A percentile compares a stretch with the other conserved stretches of the same genome.
Evolutionary conservation across 2,888 invertebrate genomes (phyloP).

Genomic region (Carcina quercana): DNA sequence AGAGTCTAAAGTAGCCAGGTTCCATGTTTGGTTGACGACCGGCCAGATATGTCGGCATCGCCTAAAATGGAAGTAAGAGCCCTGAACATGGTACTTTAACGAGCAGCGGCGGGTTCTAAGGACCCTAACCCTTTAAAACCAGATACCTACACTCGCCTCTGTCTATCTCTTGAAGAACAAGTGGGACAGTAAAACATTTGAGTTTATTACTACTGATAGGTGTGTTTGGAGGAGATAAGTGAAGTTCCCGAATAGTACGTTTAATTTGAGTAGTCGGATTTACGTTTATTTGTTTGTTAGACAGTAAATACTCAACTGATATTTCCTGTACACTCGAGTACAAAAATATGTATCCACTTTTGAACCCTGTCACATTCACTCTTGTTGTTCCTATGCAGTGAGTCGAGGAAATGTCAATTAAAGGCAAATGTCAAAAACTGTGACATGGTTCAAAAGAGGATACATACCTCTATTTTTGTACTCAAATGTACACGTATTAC

Average conservation of each 20-base stretch:
- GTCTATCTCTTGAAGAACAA: conserved; percentile 6
- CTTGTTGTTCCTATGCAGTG: no score
- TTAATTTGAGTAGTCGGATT: conserved; percentile 9
- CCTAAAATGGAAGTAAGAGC: conserved; percentile 43
- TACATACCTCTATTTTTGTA: neutral
- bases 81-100: no score
- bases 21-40: conserved; percentile 34
- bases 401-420: no score
- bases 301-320: no score
- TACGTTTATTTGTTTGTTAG: no score
- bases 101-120: conserved; percentile 33
- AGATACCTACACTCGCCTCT: conserved; percentile 13
- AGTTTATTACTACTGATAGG: conserved; percentile 8
- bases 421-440: no score
- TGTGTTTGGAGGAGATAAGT: conserved; percentile 8
- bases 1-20: conserved; percentile 24
- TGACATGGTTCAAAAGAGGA: no score
- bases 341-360: no score
- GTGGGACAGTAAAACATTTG: conserved; percentile 1
- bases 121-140: conserved; percentile 25
- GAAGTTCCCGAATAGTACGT: conserved; percentile 11
- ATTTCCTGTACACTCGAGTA: no score
- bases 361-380: no score
- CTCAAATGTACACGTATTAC: neutral
- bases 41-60: conserved; percentile 34